Evolutionary conservation across 2,888 invertebrate genomes (phyloP), one percentile per base, ranked within the genome.

Genomic region (Drosophila anomelani): DNA sequence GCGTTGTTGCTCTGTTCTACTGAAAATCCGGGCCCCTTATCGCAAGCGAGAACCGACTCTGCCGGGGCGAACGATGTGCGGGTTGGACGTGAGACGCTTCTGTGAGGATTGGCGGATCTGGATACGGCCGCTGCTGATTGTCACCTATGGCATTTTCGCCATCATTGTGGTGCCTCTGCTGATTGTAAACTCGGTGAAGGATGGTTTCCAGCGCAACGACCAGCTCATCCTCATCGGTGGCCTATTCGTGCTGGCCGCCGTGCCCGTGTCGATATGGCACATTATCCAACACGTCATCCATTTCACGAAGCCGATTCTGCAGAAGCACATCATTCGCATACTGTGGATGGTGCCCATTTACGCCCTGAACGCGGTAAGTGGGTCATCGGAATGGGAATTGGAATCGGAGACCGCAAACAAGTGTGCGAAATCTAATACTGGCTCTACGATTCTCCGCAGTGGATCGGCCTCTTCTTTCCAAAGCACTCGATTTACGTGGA

Each of bases 341-440:
- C 92, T 98, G 81, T 98, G 98, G 98, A 98, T 98, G 98, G 98
- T 98, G 60, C 98, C 98, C 73, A 98, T 98, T 86, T 98, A 98
- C 94, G 97, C 98, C 44, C 93, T 97, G 10, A 98, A 98, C 95
- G 98, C 98, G 79, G 96, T 97, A 94, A 95, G 96, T 94, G 88
- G 76, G 84, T 68, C 84, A 80, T 29, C 64, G 57, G 67, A 47
- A 58, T 39, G 46, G 39, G 68, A 47, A 47, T 47, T 10, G 47
- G n/a, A 29, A 47, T 29, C 12, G 29, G 32, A 47, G 29, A 47
- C 57, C 53, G 41, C 44, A 63, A 51, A 39, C 66, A 64, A 17
- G 38, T 46, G 51, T 3, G 15, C 41, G 61, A 69, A 78, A 78
- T 41, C 32, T 47, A 41, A 75, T 51, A 53, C 55, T 20, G 8